Evolutionary conservation across 37 sponge, comb jelly and placozoan genomes (phyloP), one percentile per base, ranked within the genome.

Genomic region (Theonella swinhoei): DNA sequence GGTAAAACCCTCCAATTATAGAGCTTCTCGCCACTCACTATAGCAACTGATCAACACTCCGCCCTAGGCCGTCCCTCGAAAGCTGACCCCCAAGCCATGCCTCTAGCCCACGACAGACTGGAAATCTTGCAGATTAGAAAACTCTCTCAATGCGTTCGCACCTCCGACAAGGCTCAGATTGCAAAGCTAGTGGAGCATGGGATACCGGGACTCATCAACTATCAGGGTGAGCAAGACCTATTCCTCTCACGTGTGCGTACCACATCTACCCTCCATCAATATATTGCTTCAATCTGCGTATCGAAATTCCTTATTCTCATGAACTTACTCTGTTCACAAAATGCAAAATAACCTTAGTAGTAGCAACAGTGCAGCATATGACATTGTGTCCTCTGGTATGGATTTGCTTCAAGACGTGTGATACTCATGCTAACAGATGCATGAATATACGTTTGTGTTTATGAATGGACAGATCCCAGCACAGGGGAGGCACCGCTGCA

Each of bases 41-140:
- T n/a, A n/a, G n/a, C n/a, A n/a, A n/a, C n/a, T n/a, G n/a, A n/a
- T n/a, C n/a, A n/a, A n/a, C n/a, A n/a, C n/a, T n/a, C n/a, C n/a
- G n/a, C n/a, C n/a, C n/a, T n/a, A n/a, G 30, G 25, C 66, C 7
- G n/a, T 65, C 30, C 66, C 5, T 23, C 30, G 24, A n/a, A 4
- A n/a, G 81, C 37, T 4, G n/a, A n/a, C n/a, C n/a, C n/a, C n/a
- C n/a, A n/a, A n/a, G 42, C 24, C 61, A 98, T 98, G 99, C 93
- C 99, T 30, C 43, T 87, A 32, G 99, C 92, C 1, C 54, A 58
- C 37, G 64, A 61, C 63, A 86, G 93, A 9, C 88, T 99, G 23
- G 97, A 96, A 70, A 36, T 97, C 30, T 64, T 99, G 71, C 99
- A 99, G 79, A 87, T 92, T 25, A 74, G 93, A 42, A 99, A 99